Conservation (phyloP, 2,888 invertebrate genomes). For the Ptychoptera contaminata region DNA sequence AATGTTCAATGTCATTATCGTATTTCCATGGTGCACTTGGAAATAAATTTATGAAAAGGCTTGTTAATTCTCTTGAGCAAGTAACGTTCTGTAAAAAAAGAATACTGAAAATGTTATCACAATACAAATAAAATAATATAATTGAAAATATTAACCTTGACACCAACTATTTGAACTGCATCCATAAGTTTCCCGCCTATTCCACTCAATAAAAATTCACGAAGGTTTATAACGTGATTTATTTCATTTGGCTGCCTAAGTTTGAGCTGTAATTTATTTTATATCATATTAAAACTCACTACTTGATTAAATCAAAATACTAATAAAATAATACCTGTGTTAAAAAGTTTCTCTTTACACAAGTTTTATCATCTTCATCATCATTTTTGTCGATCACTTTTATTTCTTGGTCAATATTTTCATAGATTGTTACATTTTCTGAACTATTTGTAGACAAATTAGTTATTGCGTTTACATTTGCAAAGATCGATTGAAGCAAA, state of each 20-base stretch:
- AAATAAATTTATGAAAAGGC: conserved; percentile 26
- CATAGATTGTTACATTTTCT: not conserved
- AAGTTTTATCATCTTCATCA: not conserved
- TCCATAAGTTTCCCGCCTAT: conserved; percentile 24
- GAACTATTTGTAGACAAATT: conserved; percentile 3
- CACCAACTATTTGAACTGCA: conserved; percentile 22
- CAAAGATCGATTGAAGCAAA: conserved; percentile 24
- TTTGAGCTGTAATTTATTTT: not conserved
- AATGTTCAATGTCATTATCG: conserved; percentile 8
- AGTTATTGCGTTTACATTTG: conserved; percentile 25
- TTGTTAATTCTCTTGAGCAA: conserved; percentile 23
- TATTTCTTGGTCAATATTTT: not conserved
- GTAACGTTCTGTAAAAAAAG: conserved; percentile 21
- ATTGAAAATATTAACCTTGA: conserved; percentile 18
- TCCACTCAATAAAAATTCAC: conserved; percentile 25
- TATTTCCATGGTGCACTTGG: conserved; percentile 27
- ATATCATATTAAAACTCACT: not conserved
- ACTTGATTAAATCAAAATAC: not conserved
- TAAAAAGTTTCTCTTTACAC: conserved; percentile 1
- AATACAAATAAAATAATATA: conserved; percentile 1
- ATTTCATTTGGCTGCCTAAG: conserved; percentile 23
- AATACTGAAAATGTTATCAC: not conserved
- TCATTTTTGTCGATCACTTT: not conserved
- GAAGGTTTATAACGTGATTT: conserved; percentile 25
- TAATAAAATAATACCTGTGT: conserved; percentile 1